phyloP scores from a whole-genome alignment of 2,113 vertebrate species.

The Monarcha castaneiventris region DNA sequence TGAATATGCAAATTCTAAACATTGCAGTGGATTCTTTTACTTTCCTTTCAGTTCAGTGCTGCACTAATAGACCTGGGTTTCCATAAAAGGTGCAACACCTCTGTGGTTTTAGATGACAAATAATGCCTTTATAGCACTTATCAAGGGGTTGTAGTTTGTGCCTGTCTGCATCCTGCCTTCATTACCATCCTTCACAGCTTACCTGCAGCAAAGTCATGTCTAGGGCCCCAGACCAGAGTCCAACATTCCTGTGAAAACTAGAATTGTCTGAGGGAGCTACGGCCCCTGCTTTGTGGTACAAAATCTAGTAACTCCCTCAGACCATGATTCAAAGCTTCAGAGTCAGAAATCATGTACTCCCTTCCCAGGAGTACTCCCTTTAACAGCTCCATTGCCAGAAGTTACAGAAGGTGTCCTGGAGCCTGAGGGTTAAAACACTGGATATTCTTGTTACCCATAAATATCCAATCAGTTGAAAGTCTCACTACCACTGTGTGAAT shows the following conservation, averaged over 20 bases:
- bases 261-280: neutral
- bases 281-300: neutral
- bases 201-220: conserved; percentile 7
- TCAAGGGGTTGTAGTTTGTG: neutral
- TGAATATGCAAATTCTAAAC: conserved; percentile 12
- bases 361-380: neutral
- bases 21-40: neutral
- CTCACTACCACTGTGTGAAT: neutral
- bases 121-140: neutral
- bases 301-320: neutral
- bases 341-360: neutral
- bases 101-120: neutral
- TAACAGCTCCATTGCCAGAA: neutral
- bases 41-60: neutral
- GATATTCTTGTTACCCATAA: conserved; percentile 25
- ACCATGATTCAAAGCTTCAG: neutral
- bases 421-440: neutral
- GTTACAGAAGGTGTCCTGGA: neutral
- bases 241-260: neutral
- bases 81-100: neutral
- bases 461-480: neutral
- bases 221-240: neutral
- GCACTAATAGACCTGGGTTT: neutral
- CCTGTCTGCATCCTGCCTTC: neutral
- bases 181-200: neutral